Base-by-base conservation (phyloP, 92 coral and sea anemone species). In the Desmophyllum pertusum region DNA sequence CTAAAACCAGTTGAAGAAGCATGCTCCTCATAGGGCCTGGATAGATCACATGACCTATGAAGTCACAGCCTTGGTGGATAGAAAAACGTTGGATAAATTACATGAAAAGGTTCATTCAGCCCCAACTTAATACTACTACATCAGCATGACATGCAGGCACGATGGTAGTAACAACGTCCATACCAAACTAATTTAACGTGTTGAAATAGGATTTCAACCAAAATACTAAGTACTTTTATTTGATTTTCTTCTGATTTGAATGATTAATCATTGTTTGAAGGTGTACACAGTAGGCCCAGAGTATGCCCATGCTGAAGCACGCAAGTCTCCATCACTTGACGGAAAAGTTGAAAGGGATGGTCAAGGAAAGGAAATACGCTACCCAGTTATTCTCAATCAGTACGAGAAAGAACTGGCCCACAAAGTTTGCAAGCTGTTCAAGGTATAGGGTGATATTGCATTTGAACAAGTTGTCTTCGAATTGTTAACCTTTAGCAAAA, bases 281-380 rank as follows among this genome's bases (percentile, higher is more conserved):
- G 98, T 96, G 33, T 96, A 96, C 72, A 96, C 98, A 0, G 98
- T 96, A 2, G 98, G 98, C 21, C 96, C 98, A 5, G 98, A 96
- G 83, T 96, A 96, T 78, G 98, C 98, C 14, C 98, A 96, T 87
- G 98, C 98, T 2, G 98, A 96, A 79, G 98, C 98, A 19, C 91
- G 98, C 61, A 96, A 96, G 76, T 96, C 98, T 21, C 98, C 98
- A 1, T 96, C 98, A 36, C 89, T 96, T 52, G 98, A 96, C 77
- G 98, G 98, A 23, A 96, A 94, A 84, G 98, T 96, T 50, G 98
- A 96, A 57, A 76, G 98, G 8, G 98, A 96, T 46, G 84, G 87
- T 41, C 98, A 96, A 79, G 98, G 98, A 71, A 96, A 96, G 75
- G 98, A 96, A 83, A 92, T 96, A 43, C 94, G 98, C 37, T 96